Evolutionary conservation across 2,113 vertebrate species (phyloP).

Genomic region (Ceuthmochares aereus): DNA sequence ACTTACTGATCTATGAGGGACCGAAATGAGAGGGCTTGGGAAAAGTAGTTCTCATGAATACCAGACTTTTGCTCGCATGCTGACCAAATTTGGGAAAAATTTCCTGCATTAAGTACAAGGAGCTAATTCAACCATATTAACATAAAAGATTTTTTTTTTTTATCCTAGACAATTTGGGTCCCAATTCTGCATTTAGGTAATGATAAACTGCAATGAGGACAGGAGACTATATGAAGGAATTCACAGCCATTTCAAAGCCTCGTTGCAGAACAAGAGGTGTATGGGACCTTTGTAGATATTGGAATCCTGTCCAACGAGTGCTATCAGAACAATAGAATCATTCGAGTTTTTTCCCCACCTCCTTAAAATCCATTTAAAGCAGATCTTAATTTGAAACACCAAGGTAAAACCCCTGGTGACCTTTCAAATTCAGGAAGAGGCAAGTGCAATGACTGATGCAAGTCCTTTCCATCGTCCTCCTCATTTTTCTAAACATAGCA

Average conservation of each 20-base stretch:
- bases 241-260: background rate
- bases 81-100: rapidly evolving
- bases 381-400: background rate
- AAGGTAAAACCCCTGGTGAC: background rate
- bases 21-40: background rate
- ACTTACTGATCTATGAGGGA: background rate
- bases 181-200: background rate
- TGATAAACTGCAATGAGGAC: background rate
- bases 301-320: background rate
- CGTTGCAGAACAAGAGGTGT: background rate
- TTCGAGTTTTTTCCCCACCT: background rate
- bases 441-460: background rate
- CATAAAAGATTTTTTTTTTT: too few relatives aligned
- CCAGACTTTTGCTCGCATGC: background rate
- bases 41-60: background rate
- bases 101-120: background rate
- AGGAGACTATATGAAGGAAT: background rate
- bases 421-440: background rate
- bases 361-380: background rate
- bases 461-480: background rate
- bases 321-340: too few relatives aligned
- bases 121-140: background rate
- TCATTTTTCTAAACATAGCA: background rate
- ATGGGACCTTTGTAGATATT: background rate
- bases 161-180: background rate